Evolutionary conservation across 2,797 vertebrate genomes (phyloP).

Genomic region (Typhlichthys eigenmanni): DNA sequence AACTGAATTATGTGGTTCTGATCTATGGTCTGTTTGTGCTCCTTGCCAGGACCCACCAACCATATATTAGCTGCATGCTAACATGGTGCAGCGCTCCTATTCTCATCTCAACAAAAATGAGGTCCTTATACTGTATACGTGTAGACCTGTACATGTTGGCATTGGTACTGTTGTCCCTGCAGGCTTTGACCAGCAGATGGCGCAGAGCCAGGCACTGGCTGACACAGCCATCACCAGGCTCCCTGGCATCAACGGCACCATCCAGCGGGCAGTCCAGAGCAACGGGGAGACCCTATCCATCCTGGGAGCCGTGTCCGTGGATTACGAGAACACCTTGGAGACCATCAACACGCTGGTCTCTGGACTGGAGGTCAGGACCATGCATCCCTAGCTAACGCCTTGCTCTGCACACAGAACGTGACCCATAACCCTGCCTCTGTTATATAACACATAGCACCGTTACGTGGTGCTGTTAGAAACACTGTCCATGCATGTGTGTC

Average conservation of each 20-base stretch:
- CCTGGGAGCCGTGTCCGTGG: slow-evolving; percentile 60
- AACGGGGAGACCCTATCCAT: slow-evolving; percentile 65
- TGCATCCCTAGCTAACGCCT: too few relatives aligned
- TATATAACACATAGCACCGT: too few relatives aligned
- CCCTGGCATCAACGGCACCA: slow-evolving; percentile 75
- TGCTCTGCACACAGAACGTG: too few relatives aligned
- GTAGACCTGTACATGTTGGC: background rate
- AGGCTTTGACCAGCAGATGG: slow-evolving; percentile 87
- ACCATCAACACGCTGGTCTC: slow-evolving; percentile 41
- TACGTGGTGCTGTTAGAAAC: too few relatives aligned
- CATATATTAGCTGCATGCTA: too few relatives aligned
- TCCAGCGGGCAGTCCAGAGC: slow-evolving; percentile 72
- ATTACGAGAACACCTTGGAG: slow-evolving; percentile 29
- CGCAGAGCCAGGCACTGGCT: slow-evolving; percentile 70
- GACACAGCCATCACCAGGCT: slow-evolving; percentile 83
- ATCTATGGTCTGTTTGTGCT: too few relatives aligned
- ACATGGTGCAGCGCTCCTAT: background rate
- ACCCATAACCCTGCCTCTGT: too few relatives aligned
- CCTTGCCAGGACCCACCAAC: too few relatives aligned
- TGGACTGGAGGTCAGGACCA: slow-evolving; percentile 64
- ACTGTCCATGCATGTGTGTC: background rate
- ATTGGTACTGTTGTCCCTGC: slow-evolving; percentile 6
- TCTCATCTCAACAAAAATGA: background rate
- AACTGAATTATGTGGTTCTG: too few relatives aligned
- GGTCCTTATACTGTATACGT: background rate